Conservation (phyloP, 2,888 invertebrate species). For the Drosophila leonis region DNA sequence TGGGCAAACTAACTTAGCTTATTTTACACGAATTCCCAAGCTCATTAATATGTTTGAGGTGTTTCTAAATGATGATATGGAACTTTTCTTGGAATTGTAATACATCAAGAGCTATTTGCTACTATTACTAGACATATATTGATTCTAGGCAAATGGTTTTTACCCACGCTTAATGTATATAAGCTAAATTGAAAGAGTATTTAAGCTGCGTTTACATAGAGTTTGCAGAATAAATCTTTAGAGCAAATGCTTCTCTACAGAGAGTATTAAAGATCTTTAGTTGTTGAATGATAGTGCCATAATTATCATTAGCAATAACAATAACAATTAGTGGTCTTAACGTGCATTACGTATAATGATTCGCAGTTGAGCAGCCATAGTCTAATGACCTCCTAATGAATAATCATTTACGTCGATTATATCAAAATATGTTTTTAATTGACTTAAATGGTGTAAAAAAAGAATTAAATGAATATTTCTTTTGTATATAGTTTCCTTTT, state of each 20-base stretch:
- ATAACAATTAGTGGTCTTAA: neutral
- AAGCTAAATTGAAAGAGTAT: no score
- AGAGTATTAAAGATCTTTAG: neutral
- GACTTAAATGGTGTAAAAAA: neutral
- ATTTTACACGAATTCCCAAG: neutral
- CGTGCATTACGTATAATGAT: constrained; percentile 42
- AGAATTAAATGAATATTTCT: neutral
- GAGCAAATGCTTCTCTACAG: neutral
- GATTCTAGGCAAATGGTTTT: neutral
- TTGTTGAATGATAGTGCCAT: neutral
- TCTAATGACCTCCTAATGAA: constrained; percentile 14
- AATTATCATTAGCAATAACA: constrained; percentile 1
- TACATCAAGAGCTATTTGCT: neutral
- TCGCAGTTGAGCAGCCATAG: constrained; percentile 21
- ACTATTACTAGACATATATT: neutral
- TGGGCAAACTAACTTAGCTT: neutral
- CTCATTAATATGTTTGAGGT: neutral
- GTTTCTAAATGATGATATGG: neutral
- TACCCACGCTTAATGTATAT: neutral
- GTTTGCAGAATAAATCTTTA: no score
- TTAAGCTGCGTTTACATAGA: no score
- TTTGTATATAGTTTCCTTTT: neutral
- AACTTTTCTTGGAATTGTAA: neutral
- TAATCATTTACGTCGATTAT: neutral
- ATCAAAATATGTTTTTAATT: constrained; percentile 5